These are phyloP conservation scores for Ennomos quercinarius DNA, from an alignment of 2,888 invertebrate species.

Conservation along the genomic window DNA sequence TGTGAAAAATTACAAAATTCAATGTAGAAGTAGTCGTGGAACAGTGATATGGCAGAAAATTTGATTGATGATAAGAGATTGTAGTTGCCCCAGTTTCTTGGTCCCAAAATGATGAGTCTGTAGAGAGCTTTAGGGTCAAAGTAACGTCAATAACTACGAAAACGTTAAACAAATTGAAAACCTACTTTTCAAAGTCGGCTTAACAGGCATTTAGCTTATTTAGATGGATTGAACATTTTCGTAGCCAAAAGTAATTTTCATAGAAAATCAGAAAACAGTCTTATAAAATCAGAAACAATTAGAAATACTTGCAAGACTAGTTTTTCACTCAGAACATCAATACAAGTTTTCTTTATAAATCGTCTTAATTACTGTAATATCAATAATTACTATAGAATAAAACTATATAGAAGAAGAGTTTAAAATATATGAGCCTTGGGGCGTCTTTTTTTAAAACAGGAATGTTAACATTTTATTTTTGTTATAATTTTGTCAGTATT, in stretches of 20 bases:
- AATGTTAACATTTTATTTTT: slow-evolving; percentile 46
- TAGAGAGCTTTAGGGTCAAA: slow-evolving; percentile 27
- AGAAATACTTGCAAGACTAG: slow-evolving; percentile 70
- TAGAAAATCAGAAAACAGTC: slow-evolving; percentile 70
- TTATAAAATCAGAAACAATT: slow-evolving; percentile 64
- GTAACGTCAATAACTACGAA: slow-evolving; percentile 60
- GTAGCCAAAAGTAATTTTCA: slow-evolving; percentile 48
- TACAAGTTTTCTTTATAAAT: slow-evolving; percentile 49
- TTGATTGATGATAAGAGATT: neutral
- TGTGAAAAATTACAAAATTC: too few species aligned
- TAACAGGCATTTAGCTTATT: slow-evolving; percentile 25
- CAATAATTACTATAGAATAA: slow-evolving; percentile 45
- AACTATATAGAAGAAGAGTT: slow-evolving; percentile 43
- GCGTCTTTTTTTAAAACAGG: slow-evolving; percentile 59
- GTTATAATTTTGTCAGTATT: slow-evolving; percentile 33
- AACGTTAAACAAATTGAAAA: slow-evolving; percentile 34
- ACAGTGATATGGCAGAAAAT: neutral
- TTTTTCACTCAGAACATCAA: slow-evolving; percentile 59
- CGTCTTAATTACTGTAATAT: slow-evolving; percentile 58
- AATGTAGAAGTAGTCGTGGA: too few species aligned
- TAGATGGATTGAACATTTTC: slow-evolving; percentile 34
- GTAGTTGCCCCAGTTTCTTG: slow-evolving; percentile 11
- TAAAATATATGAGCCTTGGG: slow-evolving; percentile 51
- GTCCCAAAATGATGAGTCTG: slow-evolving; percentile 22
- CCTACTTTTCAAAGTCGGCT: slow-evolving; percentile 4